These are phyloP conservation scores for Chrysemys picta DNA, from an alignment of 2,113 vertebrate genomes.

Conservation along the genomic window DNA sequence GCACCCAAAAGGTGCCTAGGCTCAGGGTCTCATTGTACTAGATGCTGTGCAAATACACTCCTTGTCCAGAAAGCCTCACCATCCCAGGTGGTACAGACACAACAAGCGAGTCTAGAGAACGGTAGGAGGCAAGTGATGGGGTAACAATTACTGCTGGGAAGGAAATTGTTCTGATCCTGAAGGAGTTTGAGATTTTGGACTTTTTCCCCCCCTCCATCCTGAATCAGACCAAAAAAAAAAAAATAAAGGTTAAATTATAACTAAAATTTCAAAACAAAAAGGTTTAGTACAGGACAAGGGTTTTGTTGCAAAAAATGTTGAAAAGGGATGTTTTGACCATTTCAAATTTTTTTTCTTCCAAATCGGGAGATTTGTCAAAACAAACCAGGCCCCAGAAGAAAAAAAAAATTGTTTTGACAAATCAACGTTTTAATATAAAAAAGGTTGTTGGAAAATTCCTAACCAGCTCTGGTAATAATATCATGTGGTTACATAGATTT, in stretches of 20 bases:
- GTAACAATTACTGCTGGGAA: neutral
- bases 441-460: neutral
- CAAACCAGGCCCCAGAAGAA: neutral
- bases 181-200: neutral
- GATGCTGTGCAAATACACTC: neutral
- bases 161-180: neutral
- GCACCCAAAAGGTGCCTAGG: too few relatives aligned
- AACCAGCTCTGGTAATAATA: neutral
- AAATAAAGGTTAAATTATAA: neutral
- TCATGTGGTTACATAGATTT: neutral
- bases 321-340: neutral
- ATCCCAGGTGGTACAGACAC: neutral
- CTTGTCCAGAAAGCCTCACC: neutral
- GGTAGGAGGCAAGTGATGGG: neutral
- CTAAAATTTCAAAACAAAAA: neutral
- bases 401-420: neutral
- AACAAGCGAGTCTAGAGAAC: neutral
- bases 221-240: neutral
- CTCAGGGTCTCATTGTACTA: neutral
- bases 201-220: neutral
- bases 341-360: neutral
- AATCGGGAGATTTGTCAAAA: fast-evolving
- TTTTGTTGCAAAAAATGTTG: neutral
- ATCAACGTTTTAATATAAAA: neutral
- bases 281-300: fast-evolving